A percentile compares a stretch with the other conserved stretches of the same genome.
Evolutionary conservation across 2,797 vertebrate species (phyloP).

Genomic region (Cryptoprocta ferox): DNA sequence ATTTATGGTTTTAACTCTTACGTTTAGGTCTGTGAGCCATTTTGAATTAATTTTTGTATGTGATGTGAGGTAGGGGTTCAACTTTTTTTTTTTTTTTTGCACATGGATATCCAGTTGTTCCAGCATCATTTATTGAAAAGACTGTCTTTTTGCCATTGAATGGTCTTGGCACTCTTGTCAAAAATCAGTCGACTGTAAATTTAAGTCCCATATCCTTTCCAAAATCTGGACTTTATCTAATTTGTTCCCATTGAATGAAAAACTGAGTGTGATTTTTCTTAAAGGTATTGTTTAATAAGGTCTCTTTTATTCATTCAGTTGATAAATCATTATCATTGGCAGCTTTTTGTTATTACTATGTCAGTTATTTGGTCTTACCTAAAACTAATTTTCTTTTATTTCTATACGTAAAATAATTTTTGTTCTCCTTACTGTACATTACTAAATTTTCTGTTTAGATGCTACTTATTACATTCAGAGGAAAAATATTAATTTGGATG

Average conservation of each 20-base stretch:
- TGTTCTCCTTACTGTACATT: not conserved
- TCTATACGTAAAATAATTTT: not conserved
- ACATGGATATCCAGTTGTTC: not conserved
- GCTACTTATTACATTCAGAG: conserved; percentile 2
- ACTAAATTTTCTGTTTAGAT: not conserved
- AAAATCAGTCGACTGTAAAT: conserved; percentile 29
- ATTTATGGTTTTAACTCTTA: not conserved
- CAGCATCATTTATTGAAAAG: not conserved
- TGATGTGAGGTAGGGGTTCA: not conserved
- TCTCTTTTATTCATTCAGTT: not conserved
- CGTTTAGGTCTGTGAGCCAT: not conserved
- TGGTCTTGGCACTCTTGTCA: not conserved
- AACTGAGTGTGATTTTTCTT: conserved; percentile 30
- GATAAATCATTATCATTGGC: not conserved
- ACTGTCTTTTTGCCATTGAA: not conserved
- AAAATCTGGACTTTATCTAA: conserved; percentile 38
- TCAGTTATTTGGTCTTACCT: not conserved
- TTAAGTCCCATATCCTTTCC: not conserved
- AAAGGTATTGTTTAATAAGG: not conserved
- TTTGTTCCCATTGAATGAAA: conserved; percentile 35
- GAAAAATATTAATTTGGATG: conserved; percentile 33
- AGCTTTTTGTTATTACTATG: conserved; percentile 15
- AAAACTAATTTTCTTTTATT: conserved; percentile 56
- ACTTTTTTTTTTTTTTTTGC: not conserved
- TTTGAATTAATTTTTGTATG: conserved; percentile 5